Evolutionary conservation across 2,113 vertebrate species (phyloP).

Genomic region (Thamnaconus septentrionalis): DNA sequence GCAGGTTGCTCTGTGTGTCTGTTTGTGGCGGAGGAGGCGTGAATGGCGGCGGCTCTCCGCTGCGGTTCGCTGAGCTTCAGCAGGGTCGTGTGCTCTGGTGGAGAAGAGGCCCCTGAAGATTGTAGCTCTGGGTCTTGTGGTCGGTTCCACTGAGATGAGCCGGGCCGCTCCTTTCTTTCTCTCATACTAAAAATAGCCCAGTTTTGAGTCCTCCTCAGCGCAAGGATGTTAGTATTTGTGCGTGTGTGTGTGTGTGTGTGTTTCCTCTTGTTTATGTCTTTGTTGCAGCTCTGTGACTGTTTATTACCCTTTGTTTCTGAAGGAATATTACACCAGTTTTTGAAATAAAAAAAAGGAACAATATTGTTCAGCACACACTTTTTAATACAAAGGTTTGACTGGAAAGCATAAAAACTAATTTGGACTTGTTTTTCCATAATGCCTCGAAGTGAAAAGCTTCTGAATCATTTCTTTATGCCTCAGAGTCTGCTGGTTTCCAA

Average conservation of each 20-base stretch:
- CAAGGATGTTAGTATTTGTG: slow-evolving; percentile 38
- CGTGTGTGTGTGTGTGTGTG: neutral
- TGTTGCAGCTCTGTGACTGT: too few species aligned
- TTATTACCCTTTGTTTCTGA: too few species aligned
- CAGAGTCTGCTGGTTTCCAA: too few species aligned
- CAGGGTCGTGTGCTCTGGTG: slow-evolving; percentile 21
- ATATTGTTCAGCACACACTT: too few species aligned
- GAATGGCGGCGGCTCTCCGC: slow-evolving; percentile 28
- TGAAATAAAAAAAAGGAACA: too few species aligned
- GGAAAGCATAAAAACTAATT: too few species aligned
- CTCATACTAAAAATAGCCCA: slow-evolving; percentile 61
- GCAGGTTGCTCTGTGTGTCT: slow-evolving; percentile 5
- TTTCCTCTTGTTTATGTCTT: too few species aligned
- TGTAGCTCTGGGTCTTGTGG: slow-evolving; percentile 27
- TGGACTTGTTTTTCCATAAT: too few species aligned
- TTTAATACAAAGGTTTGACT: too few species aligned
- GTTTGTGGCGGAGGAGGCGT: slow-evolving; percentile 11
- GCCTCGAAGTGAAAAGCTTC: too few species aligned
- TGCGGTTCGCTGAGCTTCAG: slow-evolving; percentile 37
- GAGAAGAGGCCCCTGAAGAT: slow-evolving; percentile 39
- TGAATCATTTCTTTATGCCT: too few species aligned
- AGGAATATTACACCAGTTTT: too few species aligned
- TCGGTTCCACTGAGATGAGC: slow-evolving; percentile 39
- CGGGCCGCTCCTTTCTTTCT: slow-evolving; percentile 26
- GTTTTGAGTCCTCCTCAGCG: slow-evolving; percentile 43